Percentiles rank a stretch among this genome's conserved stretches.
phyloP scores from a whole-genome alignment of 2,113 vertebrate genomes.

The Hydropotes inermis region DNA sequence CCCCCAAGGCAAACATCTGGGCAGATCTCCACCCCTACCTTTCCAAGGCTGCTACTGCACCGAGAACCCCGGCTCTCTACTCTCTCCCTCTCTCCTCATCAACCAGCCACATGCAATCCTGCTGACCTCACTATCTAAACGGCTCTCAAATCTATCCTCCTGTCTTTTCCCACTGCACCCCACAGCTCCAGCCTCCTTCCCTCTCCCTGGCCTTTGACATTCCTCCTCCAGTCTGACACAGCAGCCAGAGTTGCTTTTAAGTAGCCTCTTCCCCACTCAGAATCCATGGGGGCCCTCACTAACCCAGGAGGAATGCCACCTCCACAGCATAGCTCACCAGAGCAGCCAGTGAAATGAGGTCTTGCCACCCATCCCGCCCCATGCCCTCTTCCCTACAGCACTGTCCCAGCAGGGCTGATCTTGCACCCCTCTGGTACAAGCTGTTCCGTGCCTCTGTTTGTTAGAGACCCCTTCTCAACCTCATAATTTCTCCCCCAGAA shows the following conservation, averaged over 20 bases:
- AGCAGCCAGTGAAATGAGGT: not conserved
- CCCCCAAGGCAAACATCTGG: not conserved
- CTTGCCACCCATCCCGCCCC: not conserved
- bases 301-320: not conserved
- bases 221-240: not conserved
- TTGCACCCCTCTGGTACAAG: not conserved
- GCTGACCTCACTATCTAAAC: not conserved
- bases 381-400: fast-evolving
- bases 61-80: not conserved
- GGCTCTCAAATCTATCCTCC: not conserved
- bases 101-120: not conserved
- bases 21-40: not conserved
- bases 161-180: not conserved
- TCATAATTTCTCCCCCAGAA: not conserved
- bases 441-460: not conserved
- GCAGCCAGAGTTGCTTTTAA: not conserved
- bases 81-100: not conserved
- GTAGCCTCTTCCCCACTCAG: not conserved
- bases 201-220: not conserved
- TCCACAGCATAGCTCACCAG: not conserved
- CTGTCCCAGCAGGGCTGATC: not conserved
- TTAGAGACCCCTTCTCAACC: not conserved
- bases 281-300: not conserved
- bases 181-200: not conserved
- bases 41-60: not conserved